Percentiles rank a stretch among this genome's conserved stretches.
Conservation (phyloP, 2,888 invertebrate species). For the Drosophila atroscutellata region DNA sequence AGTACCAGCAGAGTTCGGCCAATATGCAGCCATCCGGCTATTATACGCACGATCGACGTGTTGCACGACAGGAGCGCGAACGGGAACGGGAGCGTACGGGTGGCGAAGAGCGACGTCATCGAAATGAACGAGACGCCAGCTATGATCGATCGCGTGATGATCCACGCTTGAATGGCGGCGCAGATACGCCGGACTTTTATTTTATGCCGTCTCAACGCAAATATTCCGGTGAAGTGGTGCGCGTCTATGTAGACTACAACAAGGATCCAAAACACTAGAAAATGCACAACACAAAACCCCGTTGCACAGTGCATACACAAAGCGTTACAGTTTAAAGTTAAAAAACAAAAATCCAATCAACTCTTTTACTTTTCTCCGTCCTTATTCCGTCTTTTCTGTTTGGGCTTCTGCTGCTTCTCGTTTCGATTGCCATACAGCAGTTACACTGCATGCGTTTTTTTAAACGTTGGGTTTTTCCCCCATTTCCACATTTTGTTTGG, state of each 20-base stretch:
- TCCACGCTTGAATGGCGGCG: slow-evolving; percentile 83
- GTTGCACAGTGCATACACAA: slow-evolving; percentile 32
- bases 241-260: slow-evolving; percentile 93
- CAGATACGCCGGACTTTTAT: slow-evolving; percentile 91
- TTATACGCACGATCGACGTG: slow-evolving; percentile 86
- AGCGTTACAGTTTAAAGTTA: slow-evolving; percentile 42
- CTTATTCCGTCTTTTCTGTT: slow-evolving; percentile 31
- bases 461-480: slow-evolving; percentile 1
- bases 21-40: slow-evolving; percentile 85
- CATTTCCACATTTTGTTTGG: slow-evolving; percentile 29
- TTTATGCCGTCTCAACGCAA: slow-evolving; percentile 98
- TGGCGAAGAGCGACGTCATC: slow-evolving; percentile 75
- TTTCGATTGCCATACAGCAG: slow-evolving; percentile 75
- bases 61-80: slow-evolving; percentile 73
- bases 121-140: slow-evolving; percentile 79
- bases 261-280: slow-evolving; percentile 87
- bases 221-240: slow-evolving; percentile 95
- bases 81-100: slow-evolving; percentile 52
- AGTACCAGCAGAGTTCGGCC: slow-evolving; percentile 81
- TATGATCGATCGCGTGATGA: slow-evolving; percentile 82
- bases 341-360: slow-evolving; percentile 49
- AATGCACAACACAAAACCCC: background rate
- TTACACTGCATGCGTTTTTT: slow-evolving; percentile 50
- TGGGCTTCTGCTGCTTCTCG: slow-evolving; percentile 39
- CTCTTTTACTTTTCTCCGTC: slow-evolving; percentile 30